Conservation (phyloP, 2,888 invertebrate species). For the Andrena bucephala region DNA sequence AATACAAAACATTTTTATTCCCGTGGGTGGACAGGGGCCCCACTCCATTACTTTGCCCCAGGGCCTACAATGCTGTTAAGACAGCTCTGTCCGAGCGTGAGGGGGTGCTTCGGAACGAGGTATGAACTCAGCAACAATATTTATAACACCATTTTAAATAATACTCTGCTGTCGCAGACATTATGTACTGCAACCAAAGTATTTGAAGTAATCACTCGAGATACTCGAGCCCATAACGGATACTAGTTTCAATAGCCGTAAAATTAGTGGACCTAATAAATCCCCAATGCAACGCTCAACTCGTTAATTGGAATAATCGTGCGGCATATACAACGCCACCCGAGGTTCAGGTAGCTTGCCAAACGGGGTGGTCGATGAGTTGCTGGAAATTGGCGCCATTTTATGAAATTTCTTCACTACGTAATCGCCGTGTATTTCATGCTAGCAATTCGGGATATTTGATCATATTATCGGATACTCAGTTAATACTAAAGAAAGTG, state of each 20-base stretch:
- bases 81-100: not conserved
- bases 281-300: conserved; percentile 23
- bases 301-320: conserved; percentile 7
- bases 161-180: not conserved
- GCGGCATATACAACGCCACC: conserved; percentile 19
- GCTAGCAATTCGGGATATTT: no score
- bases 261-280: conserved; percentile 38
- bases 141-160: not conserved
- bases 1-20: no score
- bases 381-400: not conserved
- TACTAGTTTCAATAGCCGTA: conserved; percentile 14
- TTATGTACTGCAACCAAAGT: not conserved
- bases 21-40: no score
- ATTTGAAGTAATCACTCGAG: not conserved
- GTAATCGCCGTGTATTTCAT: no score
- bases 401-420: not conserved
- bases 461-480: not conserved
- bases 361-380: not conserved
- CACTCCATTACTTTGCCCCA: no score
- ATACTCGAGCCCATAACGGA: not conserved
- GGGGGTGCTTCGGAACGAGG: not conserved
- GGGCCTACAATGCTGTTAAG: no score
- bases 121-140: not conserved
- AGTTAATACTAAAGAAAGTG: not conserved
- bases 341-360: conserved; percentile 23